Evolutionary conservation across 1,140 invertebrate species (phyloP).

Genomic region (Sycobia sp.): DNA sequence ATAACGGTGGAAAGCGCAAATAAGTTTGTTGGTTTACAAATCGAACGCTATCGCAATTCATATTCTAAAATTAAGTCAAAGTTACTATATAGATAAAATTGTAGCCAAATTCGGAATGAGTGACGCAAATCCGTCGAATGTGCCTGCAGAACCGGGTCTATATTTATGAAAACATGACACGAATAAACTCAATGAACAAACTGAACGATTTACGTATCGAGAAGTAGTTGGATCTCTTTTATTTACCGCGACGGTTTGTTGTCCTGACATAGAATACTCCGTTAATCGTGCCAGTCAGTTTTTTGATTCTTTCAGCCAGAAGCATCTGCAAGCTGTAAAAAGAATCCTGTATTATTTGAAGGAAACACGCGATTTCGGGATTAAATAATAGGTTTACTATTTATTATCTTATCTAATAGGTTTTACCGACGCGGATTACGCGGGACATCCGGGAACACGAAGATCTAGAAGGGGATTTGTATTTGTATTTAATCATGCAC

Average conservation of each 20-base stretch:
- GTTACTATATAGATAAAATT: conserved; percentile 11
- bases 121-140: neutral
- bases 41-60: conserved; percentile 25
- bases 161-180: neutral
- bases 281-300: too few species aligned
- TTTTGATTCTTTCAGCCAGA: conserved; percentile 1
- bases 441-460: conserved; percentile 1
- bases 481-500: neutral
- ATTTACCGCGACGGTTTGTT: too few species aligned
- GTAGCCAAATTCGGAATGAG: conserved; percentile 1
- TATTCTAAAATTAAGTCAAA: neutral
- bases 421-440: conserved; percentile 7
- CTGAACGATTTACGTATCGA: neutral
- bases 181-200: neutral
- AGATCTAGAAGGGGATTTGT: conserved; percentile 7
- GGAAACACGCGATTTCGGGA: conserved; percentile 10
- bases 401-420: too few species aligned
- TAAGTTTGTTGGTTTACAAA: conserved; percentile 39
- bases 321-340: too few species aligned
- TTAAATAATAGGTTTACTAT: too few species aligned
- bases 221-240: conserved; percentile 17
- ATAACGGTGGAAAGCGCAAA: conserved; percentile 30
- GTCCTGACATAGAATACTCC: neutral
- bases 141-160: neutral
- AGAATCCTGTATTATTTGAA: conserved; percentile 23